phyloP scores from a whole-genome alignment of 2,888 invertebrate species.

The Athetis lepigone region DNA sequence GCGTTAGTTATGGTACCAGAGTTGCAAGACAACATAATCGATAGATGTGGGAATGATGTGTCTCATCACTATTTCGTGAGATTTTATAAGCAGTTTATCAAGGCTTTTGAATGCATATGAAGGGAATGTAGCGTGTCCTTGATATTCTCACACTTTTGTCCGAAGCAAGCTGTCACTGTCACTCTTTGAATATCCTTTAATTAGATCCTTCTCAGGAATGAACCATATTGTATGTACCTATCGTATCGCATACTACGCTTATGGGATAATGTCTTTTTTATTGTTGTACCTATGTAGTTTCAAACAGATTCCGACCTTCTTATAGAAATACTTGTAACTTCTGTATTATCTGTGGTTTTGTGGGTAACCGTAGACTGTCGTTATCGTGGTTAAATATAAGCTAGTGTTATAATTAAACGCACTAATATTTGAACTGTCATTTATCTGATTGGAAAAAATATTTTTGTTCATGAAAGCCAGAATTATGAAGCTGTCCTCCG shows the following conservation, averaged over 20 bases:
- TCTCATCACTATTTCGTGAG: slow-evolving; percentile 31
- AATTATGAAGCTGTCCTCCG: too few species aligned
- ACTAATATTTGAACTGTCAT: too few species aligned
- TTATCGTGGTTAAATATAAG: too few species aligned
- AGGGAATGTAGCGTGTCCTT: neutral
- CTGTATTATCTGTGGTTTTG: too few species aligned
- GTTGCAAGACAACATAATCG: neutral
- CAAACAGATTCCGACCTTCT: too few species aligned
- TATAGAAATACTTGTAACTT: too few species aligned
- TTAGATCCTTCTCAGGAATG: slow-evolving; percentile 30
- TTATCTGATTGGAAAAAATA: too few species aligned
- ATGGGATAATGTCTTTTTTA: slow-evolving; percentile 16
- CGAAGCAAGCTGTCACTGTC: slow-evolving; percentile 26
- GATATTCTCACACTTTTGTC: slow-evolving; percentile 42
- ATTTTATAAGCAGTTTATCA: neutral
- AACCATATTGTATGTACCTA: slow-evolving; percentile 20
- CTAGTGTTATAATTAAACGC: too few species aligned
- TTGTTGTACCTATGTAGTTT: slow-evolving; percentile 9
- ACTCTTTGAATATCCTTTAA: slow-evolving; percentile 49
- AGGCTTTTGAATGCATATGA: slow-evolving; percentile 11
- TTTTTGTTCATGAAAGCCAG: too few species aligned
- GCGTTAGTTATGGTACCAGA: neutral
- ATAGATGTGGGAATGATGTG: slow-evolving; percentile 16
- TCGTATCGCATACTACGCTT: slow-evolving; percentile 9
- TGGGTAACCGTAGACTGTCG: too few species aligned